phyloP scores from a whole-genome alignment of 2,888 invertebrate species.

The Ceramica pisi region DNA sequence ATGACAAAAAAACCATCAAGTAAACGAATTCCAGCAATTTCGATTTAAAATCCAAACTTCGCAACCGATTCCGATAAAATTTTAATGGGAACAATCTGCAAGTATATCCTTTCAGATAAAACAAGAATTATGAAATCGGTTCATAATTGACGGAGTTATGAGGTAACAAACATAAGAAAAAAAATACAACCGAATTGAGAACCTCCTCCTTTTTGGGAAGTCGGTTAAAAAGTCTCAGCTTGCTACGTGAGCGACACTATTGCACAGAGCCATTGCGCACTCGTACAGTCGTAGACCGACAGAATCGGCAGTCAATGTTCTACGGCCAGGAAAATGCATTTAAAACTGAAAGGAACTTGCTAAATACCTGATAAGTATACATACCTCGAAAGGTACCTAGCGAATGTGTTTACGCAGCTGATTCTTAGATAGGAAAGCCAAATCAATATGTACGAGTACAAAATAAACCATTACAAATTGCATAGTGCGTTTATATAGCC shows the following conservation, averaged over 20 bases:
- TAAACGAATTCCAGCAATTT: no score
- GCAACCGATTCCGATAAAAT: no score
- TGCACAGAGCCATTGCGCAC: background rate
- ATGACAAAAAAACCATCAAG: no score
- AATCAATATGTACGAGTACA: background rate
- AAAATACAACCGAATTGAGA: no score
- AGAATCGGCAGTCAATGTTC: background rate
- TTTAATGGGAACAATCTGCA: no score
- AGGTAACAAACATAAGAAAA: no score
- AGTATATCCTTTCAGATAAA: no score
- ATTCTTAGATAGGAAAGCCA: background rate
- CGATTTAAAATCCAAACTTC: no score
- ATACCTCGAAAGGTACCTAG: background rate
- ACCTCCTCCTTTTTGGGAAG: no score
- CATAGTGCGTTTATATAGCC: background rate
- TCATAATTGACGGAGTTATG: no score
- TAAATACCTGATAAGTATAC: no score
- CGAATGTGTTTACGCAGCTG: constrained; percentile 14
- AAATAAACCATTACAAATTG: background rate
- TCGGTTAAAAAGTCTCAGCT: background rate
- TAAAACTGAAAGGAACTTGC: background rate
- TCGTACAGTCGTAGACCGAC: background rate
- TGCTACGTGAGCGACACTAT: background rate
- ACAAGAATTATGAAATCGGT: no score
- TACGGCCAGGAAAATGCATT: background rate